These are phyloP conservation scores for Ariolimax columbianus DNA, from an alignment of 2,888 invertebrate species.

Conservation along the genomic window DNA sequence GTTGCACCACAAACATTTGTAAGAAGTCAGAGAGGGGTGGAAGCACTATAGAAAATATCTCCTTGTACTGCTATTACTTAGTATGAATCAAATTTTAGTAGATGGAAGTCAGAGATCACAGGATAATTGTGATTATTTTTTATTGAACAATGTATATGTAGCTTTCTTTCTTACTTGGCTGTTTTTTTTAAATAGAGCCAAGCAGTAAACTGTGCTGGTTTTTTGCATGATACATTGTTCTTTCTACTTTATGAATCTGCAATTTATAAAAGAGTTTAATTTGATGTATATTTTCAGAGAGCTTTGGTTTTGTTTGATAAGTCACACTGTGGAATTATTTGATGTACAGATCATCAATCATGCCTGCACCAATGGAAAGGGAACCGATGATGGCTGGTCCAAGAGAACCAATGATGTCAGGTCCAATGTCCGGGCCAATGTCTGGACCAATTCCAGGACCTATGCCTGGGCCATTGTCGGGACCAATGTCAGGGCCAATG, in stretches of 20 bases:
- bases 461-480: slow-evolving; percentile 34
- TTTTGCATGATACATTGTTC: too few relatives aligned
- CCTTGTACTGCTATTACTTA: too few relatives aligned
- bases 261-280: neutral
- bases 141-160: too few relatives aligned
- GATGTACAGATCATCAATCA: slow-evolving; percentile 50
- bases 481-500: slow-evolving; percentile 38
- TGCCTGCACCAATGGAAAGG: slow-evolving; percentile 52
- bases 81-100: too few relatives aligned
- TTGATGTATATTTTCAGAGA: slow-evolving; percentile 4
- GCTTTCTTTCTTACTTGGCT: too few relatives aligned
- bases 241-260: neutral
- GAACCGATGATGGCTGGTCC: slow-evolving; percentile 51
- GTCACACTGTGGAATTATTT: slow-evolving; percentile 29
- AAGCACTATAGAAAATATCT: too few relatives aligned
- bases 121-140: too few relatives aligned
- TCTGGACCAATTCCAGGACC: slow-evolving; percentile 43
- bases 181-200: too few relatives aligned
- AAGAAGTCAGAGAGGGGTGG: too few relatives aligned
- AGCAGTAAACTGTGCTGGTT: too few relatives aligned
- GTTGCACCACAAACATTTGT: too few relatives aligned
- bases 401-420: slow-evolving; percentile 45
- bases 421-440: slow-evolving; percentile 43
- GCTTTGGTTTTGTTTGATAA: slow-evolving; percentile 1
- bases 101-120: too few relatives aligned